These are phyloP conservation scores for Ceratitis capitata DNA, from an alignment of 1,140 invertebrate species.

Conservation along the genomic window DNA sequence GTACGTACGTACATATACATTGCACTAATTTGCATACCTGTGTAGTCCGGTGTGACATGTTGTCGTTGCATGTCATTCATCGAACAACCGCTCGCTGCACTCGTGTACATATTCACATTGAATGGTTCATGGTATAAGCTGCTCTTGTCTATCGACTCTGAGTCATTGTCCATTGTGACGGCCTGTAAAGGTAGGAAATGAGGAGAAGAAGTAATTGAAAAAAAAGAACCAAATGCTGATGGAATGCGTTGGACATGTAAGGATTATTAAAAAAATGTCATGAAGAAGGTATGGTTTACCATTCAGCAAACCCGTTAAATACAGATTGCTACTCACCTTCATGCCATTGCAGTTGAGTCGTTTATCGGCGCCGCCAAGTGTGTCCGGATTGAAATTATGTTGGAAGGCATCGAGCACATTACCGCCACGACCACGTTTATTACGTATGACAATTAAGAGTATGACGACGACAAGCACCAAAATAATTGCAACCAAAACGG, in stretches of 20 bases:
- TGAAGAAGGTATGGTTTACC: background rate
- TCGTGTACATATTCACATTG: constrained; percentile 67
- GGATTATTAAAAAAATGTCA: background rate
- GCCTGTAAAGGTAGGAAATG: constrained; percentile 47
- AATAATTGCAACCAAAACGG: constrained; percentile 79
- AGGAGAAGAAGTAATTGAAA: background rate
- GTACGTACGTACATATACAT: background rate
- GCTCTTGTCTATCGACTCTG: constrained; percentile 66
- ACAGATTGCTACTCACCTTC: constrained; percentile 64
- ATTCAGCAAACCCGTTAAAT: background rate
- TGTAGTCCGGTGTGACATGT: constrained; percentile 66
- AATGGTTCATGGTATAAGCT: constrained; percentile 67
- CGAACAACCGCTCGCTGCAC: constrained; percentile 63
- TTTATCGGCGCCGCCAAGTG: constrained; percentile 65
- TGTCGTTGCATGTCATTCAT: constrained; percentile 65
- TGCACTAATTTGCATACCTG: constrained; percentile 59
- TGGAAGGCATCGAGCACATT: constrained; percentile 65
- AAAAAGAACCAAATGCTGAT: background rate
- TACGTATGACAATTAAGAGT: constrained; percentile 76
- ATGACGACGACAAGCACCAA: constrained; percentile 75
- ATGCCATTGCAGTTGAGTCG: constrained; percentile 65
- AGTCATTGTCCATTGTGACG: constrained; percentile 62
- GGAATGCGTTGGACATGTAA: background rate
- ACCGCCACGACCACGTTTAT: constrained; percentile 71
- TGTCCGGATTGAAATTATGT: constrained; percentile 64